These are phyloP conservation scores for Chymomyza amoena DNA, from an alignment of 2,888 invertebrate species.

Conservation along the genomic window DNA sequence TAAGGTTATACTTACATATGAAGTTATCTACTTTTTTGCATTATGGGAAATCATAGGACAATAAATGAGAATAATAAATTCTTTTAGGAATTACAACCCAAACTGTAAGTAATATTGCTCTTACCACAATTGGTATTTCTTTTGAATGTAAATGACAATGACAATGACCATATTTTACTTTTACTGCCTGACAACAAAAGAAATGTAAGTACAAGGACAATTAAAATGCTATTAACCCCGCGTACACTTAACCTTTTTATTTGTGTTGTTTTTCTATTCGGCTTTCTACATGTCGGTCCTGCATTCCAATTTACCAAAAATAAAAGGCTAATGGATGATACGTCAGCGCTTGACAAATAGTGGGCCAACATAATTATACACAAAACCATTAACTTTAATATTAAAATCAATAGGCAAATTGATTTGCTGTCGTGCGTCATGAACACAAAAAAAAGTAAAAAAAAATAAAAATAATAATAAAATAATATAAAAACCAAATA, in stretches of 20 bases:
- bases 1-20: too few relatives aligned
- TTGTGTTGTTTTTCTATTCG: too few relatives aligned
- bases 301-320: not conserved
- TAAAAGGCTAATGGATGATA: not conserved
- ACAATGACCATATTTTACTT: not conserved
- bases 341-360: not conserved
- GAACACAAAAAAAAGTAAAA: constrained; percentile 14
- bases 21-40: too few relatives aligned
- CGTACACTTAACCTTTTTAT: not conserved
- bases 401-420: constrained; percentile 59
- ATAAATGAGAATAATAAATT: too few relatives aligned
- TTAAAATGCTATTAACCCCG: constrained; percentile 29
- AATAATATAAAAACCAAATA: constrained; percentile 21
- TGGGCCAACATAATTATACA: not conserved
- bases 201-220: constrained; percentile 6
- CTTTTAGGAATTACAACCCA: too few relatives aligned
- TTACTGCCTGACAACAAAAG: not conserved
- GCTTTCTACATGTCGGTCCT: not conserved
- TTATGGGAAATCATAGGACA: too few relatives aligned
- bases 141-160: not conserved
- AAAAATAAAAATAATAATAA: constrained; percentile 25
- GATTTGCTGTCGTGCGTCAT: constrained; percentile 46
- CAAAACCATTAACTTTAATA: constrained; percentile 45
- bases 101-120: too few relatives aligned
- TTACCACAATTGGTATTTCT: too few relatives aligned